phyloP scores from a whole-genome alignment of 35 echinoderm and acorn worm genomes.

The Ophioderma brevispina region DNA sequence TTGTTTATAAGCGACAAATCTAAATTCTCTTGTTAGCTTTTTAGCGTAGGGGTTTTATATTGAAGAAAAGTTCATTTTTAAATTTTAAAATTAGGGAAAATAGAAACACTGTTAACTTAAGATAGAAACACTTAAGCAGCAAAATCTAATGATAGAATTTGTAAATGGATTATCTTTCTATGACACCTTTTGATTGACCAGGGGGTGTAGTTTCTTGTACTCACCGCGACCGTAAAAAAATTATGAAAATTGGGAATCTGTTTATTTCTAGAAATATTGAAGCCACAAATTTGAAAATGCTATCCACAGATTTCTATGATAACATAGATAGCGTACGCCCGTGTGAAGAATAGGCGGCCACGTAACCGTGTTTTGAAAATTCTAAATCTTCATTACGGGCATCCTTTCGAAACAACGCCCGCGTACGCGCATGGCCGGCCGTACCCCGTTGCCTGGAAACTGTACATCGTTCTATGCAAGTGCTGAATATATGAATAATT shows the following conservation, averaged over 20 bases:
- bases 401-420: no score
- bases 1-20: not conserved
- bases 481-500: no score
- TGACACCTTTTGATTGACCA: not conserved
- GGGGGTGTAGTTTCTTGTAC: not conserved
- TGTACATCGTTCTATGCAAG: no score
- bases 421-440: no score
- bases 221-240: not conserved
- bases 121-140: not conserved
- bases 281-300: not conserved
- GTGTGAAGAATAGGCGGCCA: no score
- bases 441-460: no score
- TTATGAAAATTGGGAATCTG: not conserved
- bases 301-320: not conserved
- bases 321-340: no score
- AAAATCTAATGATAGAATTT: not conserved
- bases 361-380: no score
- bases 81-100: not conserved
- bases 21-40: not conserved
- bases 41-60: not conserved
- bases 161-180: not conserved
- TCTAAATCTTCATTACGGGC: no score
- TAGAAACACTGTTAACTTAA: not conserved
- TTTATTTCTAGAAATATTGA: not conserved
- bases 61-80: not conserved